Evolutionary conservation across 2,888 invertebrate species (phyloP).

Genomic region (Poecilus cupreus): DNA sequence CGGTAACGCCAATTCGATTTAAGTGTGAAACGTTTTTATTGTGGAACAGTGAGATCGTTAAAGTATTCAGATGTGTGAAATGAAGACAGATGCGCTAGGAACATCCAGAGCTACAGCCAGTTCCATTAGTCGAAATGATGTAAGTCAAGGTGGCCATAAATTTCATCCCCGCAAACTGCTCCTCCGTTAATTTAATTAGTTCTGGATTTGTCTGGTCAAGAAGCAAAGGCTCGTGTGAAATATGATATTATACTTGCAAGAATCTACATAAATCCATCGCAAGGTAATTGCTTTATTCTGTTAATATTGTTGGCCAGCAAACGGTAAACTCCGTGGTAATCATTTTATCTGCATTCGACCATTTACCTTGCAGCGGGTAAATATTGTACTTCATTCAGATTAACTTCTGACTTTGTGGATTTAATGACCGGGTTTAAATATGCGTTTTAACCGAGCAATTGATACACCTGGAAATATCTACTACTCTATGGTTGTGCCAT

Average conservation of each 20-base stretch:
- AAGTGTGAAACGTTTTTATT: not conserved
- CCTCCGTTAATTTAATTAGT: not conserved
- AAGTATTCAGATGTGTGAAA: conserved; percentile 6
- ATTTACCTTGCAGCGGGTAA: not conserved
- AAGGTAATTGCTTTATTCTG: conserved; percentile 21
- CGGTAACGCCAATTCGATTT: no score
- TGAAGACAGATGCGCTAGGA: not conserved
- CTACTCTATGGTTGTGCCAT: no score
- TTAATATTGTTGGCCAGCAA: not conserved
- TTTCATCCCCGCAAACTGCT: not conserved
- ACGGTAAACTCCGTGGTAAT: conserved; percentile 4
- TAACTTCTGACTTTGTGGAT: not conserved
- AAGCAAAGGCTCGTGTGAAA: not conserved
- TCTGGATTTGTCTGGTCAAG: no score
- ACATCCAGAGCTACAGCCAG: not conserved
- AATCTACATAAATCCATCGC: not conserved
- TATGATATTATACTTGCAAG: not conserved
- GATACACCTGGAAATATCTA: no score
- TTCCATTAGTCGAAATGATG: conserved; percentile 31
- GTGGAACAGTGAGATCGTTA: not conserved
- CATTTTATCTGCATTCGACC: conserved; percentile 12
- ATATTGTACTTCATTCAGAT: conserved; percentile 5
- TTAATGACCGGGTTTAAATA: no score
- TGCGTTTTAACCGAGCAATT: no score
- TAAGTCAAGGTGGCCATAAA: conserved; percentile 30